phyloP scores from a whole-genome alignment of 2,888 invertebrate species.

The Drosophila mulleri region DNA sequence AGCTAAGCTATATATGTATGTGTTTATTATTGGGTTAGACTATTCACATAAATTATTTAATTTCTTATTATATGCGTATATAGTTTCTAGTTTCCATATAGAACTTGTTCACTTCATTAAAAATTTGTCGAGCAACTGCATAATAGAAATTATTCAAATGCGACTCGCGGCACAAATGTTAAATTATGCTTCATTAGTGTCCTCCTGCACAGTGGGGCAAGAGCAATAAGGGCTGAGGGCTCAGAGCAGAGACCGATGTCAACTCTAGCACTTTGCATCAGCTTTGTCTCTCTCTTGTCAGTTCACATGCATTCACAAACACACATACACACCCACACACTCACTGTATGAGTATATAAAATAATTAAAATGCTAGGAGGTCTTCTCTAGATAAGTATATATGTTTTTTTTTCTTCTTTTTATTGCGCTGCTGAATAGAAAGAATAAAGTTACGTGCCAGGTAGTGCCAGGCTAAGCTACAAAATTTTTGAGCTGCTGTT shows the following conservation, averaged over 20 bases:
- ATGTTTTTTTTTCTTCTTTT: conserved; percentile 23
- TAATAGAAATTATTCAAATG: conserved; percentile 64
- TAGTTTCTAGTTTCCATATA: not conserved
- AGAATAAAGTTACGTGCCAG: conserved; percentile 51
- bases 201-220: conserved; percentile 30
- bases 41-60: conserved; percentile 12
- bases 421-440: conserved; percentile 63
- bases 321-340: conserved; percentile 25
- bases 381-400: conserved; percentile 37
- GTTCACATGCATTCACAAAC: conserved; percentile 57
- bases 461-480: conserved; percentile 60
- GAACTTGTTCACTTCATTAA: conserved; percentile 61
- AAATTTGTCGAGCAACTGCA: conserved; percentile 51
- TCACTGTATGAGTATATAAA: conserved; percentile 60
- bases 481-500: conserved; percentile 61
- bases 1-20: conserved; percentile 11
- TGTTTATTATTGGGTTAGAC: not conserved
- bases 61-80: conserved; percentile 3
- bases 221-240: conserved; percentile 10
- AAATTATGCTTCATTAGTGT: conserved; percentile 80
- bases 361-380: conserved; percentile 76
- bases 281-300: conserved; percentile 63
- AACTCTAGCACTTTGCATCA: conserved; percentile 43
- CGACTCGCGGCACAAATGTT: conserved; percentile 58
- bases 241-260: conserved; percentile 38